Percentiles rank a stretch among this genome's conserved stretches.
Evolutionary conservation across 2,113 vertebrate genomes (phyloP).

Genomic region (Sialia sialis): DNA sequence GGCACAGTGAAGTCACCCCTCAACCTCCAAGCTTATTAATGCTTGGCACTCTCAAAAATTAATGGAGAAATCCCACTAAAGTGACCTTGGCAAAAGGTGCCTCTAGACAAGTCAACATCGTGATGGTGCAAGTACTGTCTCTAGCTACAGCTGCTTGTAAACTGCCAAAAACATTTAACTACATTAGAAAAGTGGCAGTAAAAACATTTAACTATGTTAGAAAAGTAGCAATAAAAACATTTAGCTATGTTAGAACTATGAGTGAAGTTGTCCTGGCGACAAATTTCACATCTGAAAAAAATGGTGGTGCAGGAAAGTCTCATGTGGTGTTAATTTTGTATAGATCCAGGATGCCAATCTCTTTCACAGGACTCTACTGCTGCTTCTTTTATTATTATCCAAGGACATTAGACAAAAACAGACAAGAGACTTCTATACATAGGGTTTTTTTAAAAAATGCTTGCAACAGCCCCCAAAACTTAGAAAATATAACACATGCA

Average conservation of each 20-base stretch:
- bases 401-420: neutral
- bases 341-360: neutral
- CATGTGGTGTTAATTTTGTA: neutral
- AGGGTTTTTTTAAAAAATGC: accelerated
- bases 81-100: neutral
- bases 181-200: neutral
- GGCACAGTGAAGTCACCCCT: neutral
- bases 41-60: neutral
- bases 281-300: neutral
- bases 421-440: neutral
- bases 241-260: neutral
- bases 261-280: neutral
- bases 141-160: neutral
- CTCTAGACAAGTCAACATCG: neutral
- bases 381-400: neutral
- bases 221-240: neutral
- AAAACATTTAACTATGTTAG: neutral
- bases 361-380: neutral
- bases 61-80: neutral
- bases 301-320: neutral
- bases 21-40: neutral
- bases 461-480: neutral
- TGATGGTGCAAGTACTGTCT: neutral
- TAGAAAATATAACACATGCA: neutral
- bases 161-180: neutral